phyloP scores from a whole-genome alignment of 1,140 invertebrate genomes.

The Zaprionus capensis region DNA sequence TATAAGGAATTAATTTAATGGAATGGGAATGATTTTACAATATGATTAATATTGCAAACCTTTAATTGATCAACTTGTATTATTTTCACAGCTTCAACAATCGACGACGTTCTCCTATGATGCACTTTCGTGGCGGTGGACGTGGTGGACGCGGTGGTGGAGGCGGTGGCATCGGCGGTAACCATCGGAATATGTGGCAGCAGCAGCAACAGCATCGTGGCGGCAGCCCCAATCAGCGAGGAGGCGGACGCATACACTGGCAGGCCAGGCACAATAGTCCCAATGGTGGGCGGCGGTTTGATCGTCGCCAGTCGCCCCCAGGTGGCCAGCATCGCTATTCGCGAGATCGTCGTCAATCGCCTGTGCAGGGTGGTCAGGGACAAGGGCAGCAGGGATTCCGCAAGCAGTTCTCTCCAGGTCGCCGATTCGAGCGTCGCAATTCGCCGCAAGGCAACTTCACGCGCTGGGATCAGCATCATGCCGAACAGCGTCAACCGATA shows the following conservation, averaged over 20 bases:
- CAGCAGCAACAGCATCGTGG: conserved; percentile 42
- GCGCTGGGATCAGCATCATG: conserved; percentile 47
- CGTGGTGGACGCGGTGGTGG: conserved; percentile 53
- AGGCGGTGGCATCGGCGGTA: conserved; percentile 48
- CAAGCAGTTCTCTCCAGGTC: conserved; percentile 74
- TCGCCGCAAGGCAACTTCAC: conserved; percentile 39
- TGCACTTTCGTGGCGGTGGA: conserved; percentile 71
- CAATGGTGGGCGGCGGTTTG: conserved; percentile 66
- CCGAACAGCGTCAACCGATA: conserved; percentile 30
- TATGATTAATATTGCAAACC: background rate
- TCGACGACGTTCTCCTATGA: conserved; percentile 69
- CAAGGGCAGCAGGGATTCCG: conserved; percentile 61
- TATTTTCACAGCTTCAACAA: conserved; percentile 68
- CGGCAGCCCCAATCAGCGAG: conserved; percentile 38
- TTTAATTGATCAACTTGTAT: conserved; percentile 18
- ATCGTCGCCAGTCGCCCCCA: conserved; percentile 68
- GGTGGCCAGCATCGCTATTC: conserved; percentile 61
- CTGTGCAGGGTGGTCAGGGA: conserved; percentile 36
- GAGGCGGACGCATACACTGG: conserved; percentile 68
- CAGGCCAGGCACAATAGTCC: conserved; percentile 69
- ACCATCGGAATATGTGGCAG: conserved; percentile 71
- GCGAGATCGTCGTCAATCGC: conserved; percentile 72
- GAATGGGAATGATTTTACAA: too few relatives aligned
- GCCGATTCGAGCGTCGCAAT: conserved; percentile 63
- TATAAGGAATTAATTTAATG: too few relatives aligned